Percentiles rank a stretch among this genome's conserved stretches.
These are phyloP conservation scores for Harpagoxenus sublaevis DNA, from an alignment of 2,888 invertebrate genomes.

Conservation along the genomic window DNA sequence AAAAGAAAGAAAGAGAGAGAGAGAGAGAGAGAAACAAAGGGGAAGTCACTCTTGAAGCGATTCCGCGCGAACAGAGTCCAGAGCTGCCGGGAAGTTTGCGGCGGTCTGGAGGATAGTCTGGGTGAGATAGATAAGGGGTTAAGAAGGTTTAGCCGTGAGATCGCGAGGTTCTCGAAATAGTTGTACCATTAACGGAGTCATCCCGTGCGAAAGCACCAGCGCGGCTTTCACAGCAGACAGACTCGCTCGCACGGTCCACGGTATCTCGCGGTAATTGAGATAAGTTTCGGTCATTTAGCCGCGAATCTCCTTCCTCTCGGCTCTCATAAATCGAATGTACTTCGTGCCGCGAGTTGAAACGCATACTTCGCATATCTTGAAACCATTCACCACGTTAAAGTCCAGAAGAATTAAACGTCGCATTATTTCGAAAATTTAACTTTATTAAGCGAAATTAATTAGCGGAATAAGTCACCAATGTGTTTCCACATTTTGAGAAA, in stretches of 20 bases:
- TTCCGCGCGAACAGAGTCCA: slow-evolving; percentile 59
- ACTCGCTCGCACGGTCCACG: slow-evolving; percentile 47
- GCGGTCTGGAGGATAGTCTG: slow-evolving; percentile 62
- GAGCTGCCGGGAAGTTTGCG: slow-evolving; percentile 62
- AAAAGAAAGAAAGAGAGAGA: slow-evolving; percentile 23
- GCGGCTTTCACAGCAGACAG: slow-evolving; percentile 41
- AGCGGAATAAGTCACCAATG: not conserved
- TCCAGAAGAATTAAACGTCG: not conserved
- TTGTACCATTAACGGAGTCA: slow-evolving; percentile 79
- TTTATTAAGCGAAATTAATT: not conserved
- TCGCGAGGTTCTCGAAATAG: slow-evolving; percentile 82
- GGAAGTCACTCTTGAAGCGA: slow-evolving; percentile 45
- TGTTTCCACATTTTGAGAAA: not conserved
- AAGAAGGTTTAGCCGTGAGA: slow-evolving; percentile 78
- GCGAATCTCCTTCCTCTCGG: slow-evolving; percentile 46
- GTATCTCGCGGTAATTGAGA: slow-evolving; percentile 70
- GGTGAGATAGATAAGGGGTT: slow-evolving; percentile 79
- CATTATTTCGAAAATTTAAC: not conserved
- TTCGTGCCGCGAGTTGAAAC: slow-evolving; percentile 29
- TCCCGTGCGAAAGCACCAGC: slow-evolving; percentile 71
- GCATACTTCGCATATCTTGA: slow-evolving; percentile 20
- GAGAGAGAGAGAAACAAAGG: slow-evolving; percentile 20
- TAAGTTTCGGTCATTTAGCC: slow-evolving; percentile 65
- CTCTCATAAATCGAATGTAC: slow-evolving; percentile 36
- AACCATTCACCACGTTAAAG: not conserved